Conservation (phyloP, 2,797 vertebrate genomes). For the Macropus fuliginosus region DNA sequence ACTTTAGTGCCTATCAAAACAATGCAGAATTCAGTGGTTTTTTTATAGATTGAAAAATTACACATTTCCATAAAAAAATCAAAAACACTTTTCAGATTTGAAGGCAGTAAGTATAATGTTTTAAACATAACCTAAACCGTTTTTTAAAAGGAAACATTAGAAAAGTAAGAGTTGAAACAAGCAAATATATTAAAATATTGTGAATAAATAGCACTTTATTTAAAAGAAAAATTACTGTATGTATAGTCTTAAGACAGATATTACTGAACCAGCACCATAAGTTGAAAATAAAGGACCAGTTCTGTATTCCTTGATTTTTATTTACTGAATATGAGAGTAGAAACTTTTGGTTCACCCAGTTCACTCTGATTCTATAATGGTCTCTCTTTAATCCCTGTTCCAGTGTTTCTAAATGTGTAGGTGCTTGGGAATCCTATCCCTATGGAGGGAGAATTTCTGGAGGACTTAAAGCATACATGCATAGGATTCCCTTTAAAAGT, state of each 20-base stretch:
- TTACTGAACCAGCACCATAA: constrained; percentile 9
- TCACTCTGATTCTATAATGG: too few species aligned
- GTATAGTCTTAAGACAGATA: constrained; percentile 39
- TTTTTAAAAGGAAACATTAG: constrained; percentile 24
- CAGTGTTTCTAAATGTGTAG: not conserved
- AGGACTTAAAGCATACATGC: not conserved
- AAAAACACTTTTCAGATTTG: constrained; percentile 38
- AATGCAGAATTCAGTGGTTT: not conserved
- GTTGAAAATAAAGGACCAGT: constrained; percentile 29
- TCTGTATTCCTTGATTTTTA: not conserved
- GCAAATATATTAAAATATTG: constrained; percentile 39
- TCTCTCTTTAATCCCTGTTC: not conserved
- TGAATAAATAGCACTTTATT: constrained; percentile 39
- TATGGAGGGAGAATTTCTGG: not conserved
- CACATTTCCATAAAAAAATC: not conserved
- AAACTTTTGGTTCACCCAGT: not conserved
- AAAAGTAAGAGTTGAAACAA: not conserved
- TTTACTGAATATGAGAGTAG: constrained; percentile 16
- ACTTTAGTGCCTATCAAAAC: not conserved
- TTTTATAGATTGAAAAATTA: constrained; percentile 22
- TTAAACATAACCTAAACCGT: constrained; percentile 29
- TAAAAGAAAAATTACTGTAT: constrained; percentile 38
- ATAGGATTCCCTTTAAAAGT: not conserved
- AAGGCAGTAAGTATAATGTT: constrained; percentile 45
- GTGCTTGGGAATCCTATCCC: not conserved